A percentile compares a stretch with the other conserved stretches of the same genome.
phyloP scores from a whole-genome alignment of 2,113 vertebrate genomes.

The Balaeniceps rex region DNA sequence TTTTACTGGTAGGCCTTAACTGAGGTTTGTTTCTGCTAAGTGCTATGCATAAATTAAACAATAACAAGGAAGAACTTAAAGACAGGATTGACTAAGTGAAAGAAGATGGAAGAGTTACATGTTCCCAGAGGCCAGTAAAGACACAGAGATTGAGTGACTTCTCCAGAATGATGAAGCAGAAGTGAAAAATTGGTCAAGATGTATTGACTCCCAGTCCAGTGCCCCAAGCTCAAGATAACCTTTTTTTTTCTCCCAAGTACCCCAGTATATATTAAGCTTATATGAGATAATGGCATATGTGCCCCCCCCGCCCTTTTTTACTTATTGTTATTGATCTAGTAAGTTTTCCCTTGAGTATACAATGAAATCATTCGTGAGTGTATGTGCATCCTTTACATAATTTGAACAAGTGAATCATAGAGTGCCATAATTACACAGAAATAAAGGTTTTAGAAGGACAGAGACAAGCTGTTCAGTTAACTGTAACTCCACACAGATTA shows the following conservation, averaged over 20 bases:
- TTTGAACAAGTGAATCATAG: background rate
- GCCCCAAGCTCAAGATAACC: background rate
- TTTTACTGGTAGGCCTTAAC: background rate
- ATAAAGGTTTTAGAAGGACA: background rate
- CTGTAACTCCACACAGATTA: background rate
- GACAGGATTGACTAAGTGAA: background rate
- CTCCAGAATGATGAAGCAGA: constrained; percentile 2
- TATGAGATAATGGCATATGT: background rate
- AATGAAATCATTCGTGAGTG: background rate
- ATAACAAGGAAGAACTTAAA: background rate
- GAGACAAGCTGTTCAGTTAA: background rate
- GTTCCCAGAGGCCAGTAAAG: background rate
- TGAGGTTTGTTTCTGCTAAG: background rate
- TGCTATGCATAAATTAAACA: background rate
- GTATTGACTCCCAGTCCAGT: background rate
- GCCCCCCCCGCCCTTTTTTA: background rate
- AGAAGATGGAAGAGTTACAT: background rate
- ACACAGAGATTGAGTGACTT: constrained; percentile 1
- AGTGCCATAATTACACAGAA: background rate
- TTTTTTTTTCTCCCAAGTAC: background rate
- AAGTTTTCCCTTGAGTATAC: background rate
- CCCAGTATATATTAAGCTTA: background rate
- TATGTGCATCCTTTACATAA: background rate
- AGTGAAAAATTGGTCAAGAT: background rate
- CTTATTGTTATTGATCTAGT: background rate